Percentiles rank a stretch among this genome's conserved stretches.
Conservation (phyloP, 2,797 vertebrate species). For the Melanitta fusca region DNA sequence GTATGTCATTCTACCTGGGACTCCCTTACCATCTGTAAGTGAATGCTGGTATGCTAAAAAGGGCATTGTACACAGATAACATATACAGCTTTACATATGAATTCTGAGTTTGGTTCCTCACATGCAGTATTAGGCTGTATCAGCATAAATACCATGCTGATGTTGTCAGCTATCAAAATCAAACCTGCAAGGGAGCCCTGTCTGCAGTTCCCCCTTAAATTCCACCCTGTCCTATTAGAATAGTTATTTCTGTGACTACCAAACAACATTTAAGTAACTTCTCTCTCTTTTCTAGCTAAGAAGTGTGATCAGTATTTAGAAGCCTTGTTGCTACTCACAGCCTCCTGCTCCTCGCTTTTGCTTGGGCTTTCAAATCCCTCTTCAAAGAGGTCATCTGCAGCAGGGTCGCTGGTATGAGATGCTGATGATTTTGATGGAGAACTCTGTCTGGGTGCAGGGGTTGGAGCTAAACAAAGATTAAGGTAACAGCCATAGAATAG, state of each 20-base stretch:
- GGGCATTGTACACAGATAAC: background rate
- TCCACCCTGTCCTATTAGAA: background rate
- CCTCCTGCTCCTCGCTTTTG: constrained; percentile 93
- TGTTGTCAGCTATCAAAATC: background rate
- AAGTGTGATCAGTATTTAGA: background rate
- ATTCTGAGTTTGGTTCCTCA: background rate
- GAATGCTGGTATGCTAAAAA: background rate
- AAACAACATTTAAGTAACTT: background rate
- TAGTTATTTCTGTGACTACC: background rate
- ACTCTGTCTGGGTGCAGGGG: constrained; percentile 93
- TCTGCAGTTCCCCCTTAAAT: background rate
- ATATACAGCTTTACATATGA: background rate
- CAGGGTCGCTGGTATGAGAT: constrained; percentile 90
- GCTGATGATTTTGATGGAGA: constrained; percentile 95
- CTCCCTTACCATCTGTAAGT: background rate
- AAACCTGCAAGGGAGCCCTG: background rate
- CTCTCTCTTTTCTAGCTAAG: background rate
- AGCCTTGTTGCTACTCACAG: constrained; percentile 86
- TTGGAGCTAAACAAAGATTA: constrained; percentile 86
- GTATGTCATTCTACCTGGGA: background rate
- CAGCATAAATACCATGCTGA: background rate
- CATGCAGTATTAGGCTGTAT: background rate
- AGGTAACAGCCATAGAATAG: constrained; percentile 34
- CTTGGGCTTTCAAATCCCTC: constrained; percentile 96
- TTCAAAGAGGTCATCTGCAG: constrained; percentile 92